phyloP scores from a whole-genome alignment of 1,140 invertebrate species.

The Leguminivora glycinivorella region DNA sequence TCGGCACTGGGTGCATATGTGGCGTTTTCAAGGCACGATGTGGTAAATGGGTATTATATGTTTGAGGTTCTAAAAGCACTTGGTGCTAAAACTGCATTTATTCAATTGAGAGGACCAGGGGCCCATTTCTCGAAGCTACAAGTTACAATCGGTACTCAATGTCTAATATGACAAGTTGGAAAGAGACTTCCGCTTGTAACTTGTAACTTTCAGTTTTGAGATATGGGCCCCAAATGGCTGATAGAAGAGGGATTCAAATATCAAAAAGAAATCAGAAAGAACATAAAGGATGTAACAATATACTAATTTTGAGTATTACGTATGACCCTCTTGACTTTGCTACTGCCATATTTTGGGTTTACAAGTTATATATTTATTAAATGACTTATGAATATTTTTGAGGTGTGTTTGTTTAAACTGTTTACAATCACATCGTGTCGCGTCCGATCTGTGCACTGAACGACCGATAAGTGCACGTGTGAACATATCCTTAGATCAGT shows the following conservation, averaged over 20 bases:
- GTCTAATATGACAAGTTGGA: too few relatives aligned
- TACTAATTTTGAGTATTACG: too few relatives aligned
- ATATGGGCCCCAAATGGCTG: too few relatives aligned
- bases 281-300: too few relatives aligned
- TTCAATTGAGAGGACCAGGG: not conserved
- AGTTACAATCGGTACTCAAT: too few relatives aligned
- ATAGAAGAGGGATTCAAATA: too few relatives aligned
- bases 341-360: not conserved
- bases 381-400: not conserved
- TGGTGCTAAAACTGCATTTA: not conserved
- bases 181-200: too few relatives aligned
- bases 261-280: too few relatives aligned
- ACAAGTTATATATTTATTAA: not conserved
- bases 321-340: not conserved
- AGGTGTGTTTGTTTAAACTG: not conserved
- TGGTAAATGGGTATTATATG: not conserved
- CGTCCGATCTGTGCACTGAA: not conserved
- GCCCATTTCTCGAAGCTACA: too few relatives aligned
- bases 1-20: slow-evolving; percentile 38
- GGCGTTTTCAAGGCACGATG: slow-evolving; percentile 14
- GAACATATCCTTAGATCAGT: slow-evolving; percentile 2
- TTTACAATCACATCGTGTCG: not conserved
- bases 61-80: not conserved
- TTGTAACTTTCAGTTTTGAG: too few relatives aligned
- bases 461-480: not conserved